Percentiles rank a stretch among this genome's conserved stretches.
Conservation (phyloP, 1,140 invertebrate species). For the Penaeus vannamei region DNA sequence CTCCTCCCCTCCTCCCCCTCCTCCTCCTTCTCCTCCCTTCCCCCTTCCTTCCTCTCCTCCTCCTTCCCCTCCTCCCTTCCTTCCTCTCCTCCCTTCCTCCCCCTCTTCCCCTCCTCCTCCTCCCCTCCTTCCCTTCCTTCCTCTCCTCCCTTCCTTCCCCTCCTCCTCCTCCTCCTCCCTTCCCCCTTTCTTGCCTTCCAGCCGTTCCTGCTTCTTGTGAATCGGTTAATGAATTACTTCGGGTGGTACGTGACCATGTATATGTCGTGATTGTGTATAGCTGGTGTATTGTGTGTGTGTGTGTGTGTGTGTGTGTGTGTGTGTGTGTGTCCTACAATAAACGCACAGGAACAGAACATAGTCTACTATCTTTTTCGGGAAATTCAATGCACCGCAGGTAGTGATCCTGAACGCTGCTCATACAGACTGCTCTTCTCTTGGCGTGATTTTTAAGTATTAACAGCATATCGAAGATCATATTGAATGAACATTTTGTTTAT, state of each 20-base stretch:
- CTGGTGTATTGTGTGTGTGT: not conserved
- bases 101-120: constrained; percentile 49
- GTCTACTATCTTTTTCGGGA: no score
- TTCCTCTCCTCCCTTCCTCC: constrained; percentile 29
- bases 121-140: no score
- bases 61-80: no score
- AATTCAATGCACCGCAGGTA: no score
- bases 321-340: not conserved
- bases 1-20: no score
- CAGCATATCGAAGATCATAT: no score
- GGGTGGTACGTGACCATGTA: not conserved
- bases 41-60: not conserved
- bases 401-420: no score
- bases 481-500: no score
- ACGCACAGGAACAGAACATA: no score
- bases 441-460: no score
- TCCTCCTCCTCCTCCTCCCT: not conserved
- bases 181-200: not conserved
- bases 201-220: not conserved
- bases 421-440: no score
- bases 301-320: constrained; percentile 42
- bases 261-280: not conserved
- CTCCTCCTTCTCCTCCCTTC: not conserved
- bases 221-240: not conserved
- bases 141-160: no score